These are phyloP conservation scores for Chrysogorgia sp. DNA, from an alignment of 92 coral and sea anemone species.

Conservation along the genomic window DNA sequence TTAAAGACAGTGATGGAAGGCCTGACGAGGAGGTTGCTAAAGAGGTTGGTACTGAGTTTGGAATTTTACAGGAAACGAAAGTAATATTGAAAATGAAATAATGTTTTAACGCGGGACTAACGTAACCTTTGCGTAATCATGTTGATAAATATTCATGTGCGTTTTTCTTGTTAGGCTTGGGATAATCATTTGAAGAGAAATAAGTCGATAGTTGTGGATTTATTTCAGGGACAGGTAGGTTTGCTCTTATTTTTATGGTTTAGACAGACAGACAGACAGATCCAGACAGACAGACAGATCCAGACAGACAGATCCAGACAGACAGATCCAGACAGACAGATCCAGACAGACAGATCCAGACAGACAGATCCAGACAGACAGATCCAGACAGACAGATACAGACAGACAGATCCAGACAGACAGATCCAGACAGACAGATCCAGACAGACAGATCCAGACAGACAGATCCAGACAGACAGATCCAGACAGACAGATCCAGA, in stretches of 20 bases:
- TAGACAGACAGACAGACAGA: background rate
- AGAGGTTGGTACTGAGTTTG: constrained; percentile 62
- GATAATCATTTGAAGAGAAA: constrained; percentile 96
- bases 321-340: background rate
- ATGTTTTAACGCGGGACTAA: background rate
- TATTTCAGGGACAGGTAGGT: constrained; percentile 95
- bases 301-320: background rate
- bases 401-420: background rate
- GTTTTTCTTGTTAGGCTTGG: constrained; percentile 78
- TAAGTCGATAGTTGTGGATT: constrained; percentile 93
- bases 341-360: background rate
- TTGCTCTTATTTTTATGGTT: too few species aligned
- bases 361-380: background rate
- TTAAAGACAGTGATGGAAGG: constrained; percentile 96
- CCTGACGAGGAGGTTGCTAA: constrained; percentile 93
- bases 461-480: background rate
- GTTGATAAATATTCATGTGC: background rate
- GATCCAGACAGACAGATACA: background rate
- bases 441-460: background rate
- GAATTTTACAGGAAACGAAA: background rate
- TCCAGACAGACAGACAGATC: background rate
- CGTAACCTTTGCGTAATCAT: background rate
- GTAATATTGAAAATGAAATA: background rate
- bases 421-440: background rate
- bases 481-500: background rate